Percentiles rank a stretch among this genome's conserved stretches.
These are phyloP conservation scores for Nibea coibor DNA, from an alignment of 2,113 vertebrate genomes.

Conservation along the genomic window DNA sequence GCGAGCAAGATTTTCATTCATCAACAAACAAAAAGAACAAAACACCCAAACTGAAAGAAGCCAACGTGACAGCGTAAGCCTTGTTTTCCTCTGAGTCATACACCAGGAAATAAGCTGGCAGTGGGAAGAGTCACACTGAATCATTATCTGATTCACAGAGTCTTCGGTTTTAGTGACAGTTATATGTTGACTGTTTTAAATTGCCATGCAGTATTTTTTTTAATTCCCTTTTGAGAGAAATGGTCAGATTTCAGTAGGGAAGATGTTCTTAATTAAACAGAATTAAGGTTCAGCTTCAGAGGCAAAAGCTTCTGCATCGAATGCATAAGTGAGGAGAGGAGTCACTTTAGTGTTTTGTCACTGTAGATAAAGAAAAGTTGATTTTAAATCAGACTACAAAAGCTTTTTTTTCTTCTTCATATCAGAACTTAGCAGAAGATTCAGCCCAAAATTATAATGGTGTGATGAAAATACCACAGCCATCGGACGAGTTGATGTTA, in stretches of 20 bases:
- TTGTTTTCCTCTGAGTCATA: not conserved
- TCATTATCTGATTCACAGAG: constrained; percentile 1
- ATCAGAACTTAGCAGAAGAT: no score
- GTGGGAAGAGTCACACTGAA: not conserved
- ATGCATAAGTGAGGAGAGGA: no score
- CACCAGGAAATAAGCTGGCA: not conserved
- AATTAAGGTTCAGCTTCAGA: not conserved
- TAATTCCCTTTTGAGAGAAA: not conserved
- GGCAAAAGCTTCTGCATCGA: no score
- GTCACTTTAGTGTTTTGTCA: no score
- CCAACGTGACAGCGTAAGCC: not conserved
- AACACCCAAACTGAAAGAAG: not conserved
- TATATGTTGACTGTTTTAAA: not conserved
- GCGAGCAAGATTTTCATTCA: not conserved
- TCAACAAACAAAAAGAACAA: not conserved
- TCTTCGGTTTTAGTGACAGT: no score
- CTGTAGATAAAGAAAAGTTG: no score
- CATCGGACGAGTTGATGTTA: no score
- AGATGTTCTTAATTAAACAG: not conserved
- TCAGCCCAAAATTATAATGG: no score
- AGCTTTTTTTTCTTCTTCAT: no score
- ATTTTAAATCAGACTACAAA: no score
- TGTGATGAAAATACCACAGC: no score
- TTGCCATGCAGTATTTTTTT: not conserved
- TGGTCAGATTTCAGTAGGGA: not conserved